Base-by-base conservation (phyloP, 2,797 vertebrate genomes). In the Botia almorhae region DNA sequence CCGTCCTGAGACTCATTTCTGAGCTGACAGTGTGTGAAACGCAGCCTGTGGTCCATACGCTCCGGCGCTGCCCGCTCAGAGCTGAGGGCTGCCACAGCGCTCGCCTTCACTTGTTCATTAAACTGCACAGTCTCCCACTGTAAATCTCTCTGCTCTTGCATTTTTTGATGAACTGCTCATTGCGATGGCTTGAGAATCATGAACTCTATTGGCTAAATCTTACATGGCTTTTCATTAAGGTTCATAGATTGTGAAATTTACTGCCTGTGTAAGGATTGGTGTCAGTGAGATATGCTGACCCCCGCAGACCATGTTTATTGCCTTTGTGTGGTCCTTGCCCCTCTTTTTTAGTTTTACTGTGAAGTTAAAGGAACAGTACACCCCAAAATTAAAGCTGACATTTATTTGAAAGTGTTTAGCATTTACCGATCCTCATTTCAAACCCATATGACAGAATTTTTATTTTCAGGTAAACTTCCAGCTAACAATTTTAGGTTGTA, bases 91-190 rank as follows among this genome's bases (percentile, higher is more conserved):
- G 53, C 67, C 65, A 43, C 67, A 23, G n/a, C 69, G 6, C 58
- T 73, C 56, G 53, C 69, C 55, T 73, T 36, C 19, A 39, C 43
- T 84, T 55, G n/a, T 69, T 80, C 14, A 53, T 74, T 78, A 78
- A 82, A 69, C 33, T 63, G 68, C 55, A 63, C 21, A 74, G 19
- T 46, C 53, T 73, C 2, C 48, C 33, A 36, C 74, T 73, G 51
- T 68, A 74, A 56, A 68, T 78, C 74, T 78, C 29, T 63, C 10
- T 67, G 10, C 69, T 46, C 3, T 33, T 48, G 58, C 51, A 67
- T n/a, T 36, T 76, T 55, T 63, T 56, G 65, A 75, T 64, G 67
- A 73, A 83, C 43, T 69, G 61, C 23, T 39, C 33, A 68, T 19
- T 74, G 33, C 10, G 5, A 69, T 65, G 58, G 33, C 64, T 61